Percentiles rank a stretch among this genome's conserved stretches.
phyloP scores from a whole-genome alignment of 2,888 invertebrate species.

The Drosophila borborema region DNA sequence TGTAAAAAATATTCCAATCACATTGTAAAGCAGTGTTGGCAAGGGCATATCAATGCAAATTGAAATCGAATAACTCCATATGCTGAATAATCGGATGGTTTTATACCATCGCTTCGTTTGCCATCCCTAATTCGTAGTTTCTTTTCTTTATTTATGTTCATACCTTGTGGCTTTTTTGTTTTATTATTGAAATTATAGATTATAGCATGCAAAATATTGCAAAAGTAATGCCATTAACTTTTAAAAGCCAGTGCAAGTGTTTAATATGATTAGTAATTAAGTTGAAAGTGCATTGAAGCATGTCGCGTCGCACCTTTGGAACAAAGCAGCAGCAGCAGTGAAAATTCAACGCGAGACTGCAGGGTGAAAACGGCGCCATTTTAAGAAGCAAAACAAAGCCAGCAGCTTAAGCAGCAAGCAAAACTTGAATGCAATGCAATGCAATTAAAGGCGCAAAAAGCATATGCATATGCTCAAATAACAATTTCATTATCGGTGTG shows the following conservation, averaged over 20 bases:
- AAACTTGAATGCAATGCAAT: conserved; percentile 76
- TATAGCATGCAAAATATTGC: conserved; percentile 39
- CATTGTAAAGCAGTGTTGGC: conserved; percentile 6
- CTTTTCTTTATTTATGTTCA: conserved; percentile 84
- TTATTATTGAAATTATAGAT: conserved; percentile 57
- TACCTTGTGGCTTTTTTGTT: conserved; percentile 79
- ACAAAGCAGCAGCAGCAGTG: conserved; percentile 65
- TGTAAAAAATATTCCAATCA: neutral
- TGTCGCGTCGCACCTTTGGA: conserved; percentile 60
- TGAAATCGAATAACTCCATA: conserved; percentile 29
- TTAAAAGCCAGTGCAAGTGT: conserved; percentile 27
- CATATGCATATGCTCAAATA: conserved; percentile 60
- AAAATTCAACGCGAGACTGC: conserved; percentile 66
- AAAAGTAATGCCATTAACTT: conserved; percentile 39
- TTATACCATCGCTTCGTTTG: conserved; percentile 15
- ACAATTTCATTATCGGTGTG: conserved; percentile 48
- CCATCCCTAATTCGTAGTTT: conserved; percentile 67
- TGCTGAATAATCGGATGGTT: conserved; percentile 1
- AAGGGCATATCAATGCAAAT: neutral
- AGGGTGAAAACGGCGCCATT: conserved; percentile 84
- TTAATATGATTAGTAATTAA: conserved; percentile 20
- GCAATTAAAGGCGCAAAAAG: conserved; percentile 64
- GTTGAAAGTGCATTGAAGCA: conserved; percentile 47
- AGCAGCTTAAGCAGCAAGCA: conserved; percentile 55
- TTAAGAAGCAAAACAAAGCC: conserved; percentile 83